Base-by-base conservation (phyloP, 2,888 invertebrate genomes). In the Troides oblongomaculatus region DNA sequence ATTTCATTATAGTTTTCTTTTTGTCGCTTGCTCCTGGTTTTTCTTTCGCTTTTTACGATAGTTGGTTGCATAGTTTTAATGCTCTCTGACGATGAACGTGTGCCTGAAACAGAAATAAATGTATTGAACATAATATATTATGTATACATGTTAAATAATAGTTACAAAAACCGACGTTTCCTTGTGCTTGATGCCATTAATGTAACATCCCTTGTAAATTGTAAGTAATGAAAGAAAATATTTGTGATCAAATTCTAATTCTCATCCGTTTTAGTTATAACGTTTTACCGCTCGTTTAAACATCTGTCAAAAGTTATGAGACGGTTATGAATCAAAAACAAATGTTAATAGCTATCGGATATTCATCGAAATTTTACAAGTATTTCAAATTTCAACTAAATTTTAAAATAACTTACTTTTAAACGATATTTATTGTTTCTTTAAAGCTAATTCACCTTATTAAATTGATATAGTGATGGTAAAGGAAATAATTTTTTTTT, bases 161-260 rank as follows among this genome's bases (percentile, higher is more conserved):
- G 10, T 23, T n/a, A 10, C 2, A 62, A 63, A 63, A 71, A 86
- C 89, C 86, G 81, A 92, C 92, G 83, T 84, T 87, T 92, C 12
- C 10, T 58, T 12, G 57, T 10, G n/a, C 23, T 58, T 58, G 57
- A 58, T 14, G 57, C 21, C 57, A 58, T 58, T 58, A 23, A 25
- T 58, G 10, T 58, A 58, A 58, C 23, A 58, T 58, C 14, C 0
- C 10, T 25, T 58, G 3, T 58, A 7, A 58, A 12, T 58, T 23
- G 12, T 23, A 57, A 57, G 2, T 23, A 4, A 58, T 58, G 14
- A 58, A 23, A 10, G 6, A n/a, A 58, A 58, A 23, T 58, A 23
- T 58, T 23, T 58, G 14, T 14, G 8, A 23, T n/a, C 46, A 46
- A 14, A 46, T 12, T 14, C 14, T 12, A 46, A 14, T 46, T 46